These are phyloP conservation scores for Drosophila neocordata DNA, from an alignment of 1,140 invertebrate species.

Conservation along the genomic window DNA sequence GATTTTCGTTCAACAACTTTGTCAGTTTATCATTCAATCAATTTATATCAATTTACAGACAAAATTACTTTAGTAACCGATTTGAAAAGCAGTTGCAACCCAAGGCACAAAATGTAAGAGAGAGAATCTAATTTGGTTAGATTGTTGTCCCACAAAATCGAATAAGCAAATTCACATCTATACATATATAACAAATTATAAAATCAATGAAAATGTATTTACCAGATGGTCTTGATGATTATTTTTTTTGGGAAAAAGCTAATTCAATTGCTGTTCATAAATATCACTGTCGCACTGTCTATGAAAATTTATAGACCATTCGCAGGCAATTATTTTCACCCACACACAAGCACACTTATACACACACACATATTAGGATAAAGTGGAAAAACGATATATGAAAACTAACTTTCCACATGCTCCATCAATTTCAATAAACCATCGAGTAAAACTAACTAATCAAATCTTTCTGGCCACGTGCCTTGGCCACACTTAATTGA, in stretches of 20 bases:
- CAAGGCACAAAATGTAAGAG: not conserved
- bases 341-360: not conserved
- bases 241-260: not conserved
- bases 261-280: slow-evolving; percentile 14
- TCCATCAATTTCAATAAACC: slow-evolving; percentile 71
- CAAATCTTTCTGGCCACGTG: slow-evolving; percentile 61
- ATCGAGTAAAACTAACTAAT: slow-evolving; percentile 60
- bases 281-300: slow-evolving; percentile 29
- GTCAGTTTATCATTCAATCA: slow-evolving; percentile 8
- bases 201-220: slow-evolving; percentile 4
- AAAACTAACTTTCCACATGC: slow-evolving; percentile 35
- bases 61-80: slow-evolving; percentile 6
- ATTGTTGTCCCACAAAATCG: not conserved
- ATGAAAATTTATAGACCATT: slow-evolving; percentile 51
- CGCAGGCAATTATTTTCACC: slow-evolving; percentile 33
- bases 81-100: slow-evolving; percentile 1
- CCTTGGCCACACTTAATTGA: slow-evolving; percentile 63
- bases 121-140: not conserved
- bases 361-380: not conserved
- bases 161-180: slow-evolving; percentile 2
- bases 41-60: not conserved
- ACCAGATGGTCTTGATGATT: not conserved
- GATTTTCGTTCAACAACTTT: not conserved
- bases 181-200: not conserved
- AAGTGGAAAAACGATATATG: not conserved